These are phyloP conservation scores for Artemia sinica DNA, from an alignment of 2,888 invertebrate species.

Conservation along the genomic window DNA sequence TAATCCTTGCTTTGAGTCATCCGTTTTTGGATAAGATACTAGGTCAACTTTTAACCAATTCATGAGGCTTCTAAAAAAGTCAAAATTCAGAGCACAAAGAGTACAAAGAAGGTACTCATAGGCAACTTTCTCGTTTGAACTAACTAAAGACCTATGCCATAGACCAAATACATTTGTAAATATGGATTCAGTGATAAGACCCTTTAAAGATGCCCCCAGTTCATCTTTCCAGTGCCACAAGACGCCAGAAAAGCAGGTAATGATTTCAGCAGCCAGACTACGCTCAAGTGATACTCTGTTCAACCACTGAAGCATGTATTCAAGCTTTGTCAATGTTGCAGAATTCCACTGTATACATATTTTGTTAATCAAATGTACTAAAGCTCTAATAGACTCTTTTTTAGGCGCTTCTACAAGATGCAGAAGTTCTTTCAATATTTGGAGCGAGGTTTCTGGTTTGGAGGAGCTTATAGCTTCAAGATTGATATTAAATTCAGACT, in stretches of 20 bases:
- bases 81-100: background rate
- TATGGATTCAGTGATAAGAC: background rate
- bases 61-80: background rate
- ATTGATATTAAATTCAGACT: background rate
- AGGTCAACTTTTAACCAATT: constrained; percentile 7
- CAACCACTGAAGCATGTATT: constrained; percentile 2
- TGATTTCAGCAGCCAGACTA: constrained; percentile 24
- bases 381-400: background rate
- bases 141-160: background rate
- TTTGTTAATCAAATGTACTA: background rate
- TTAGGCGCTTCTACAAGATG: background rate
- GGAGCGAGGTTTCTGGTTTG: background rate
- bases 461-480: background rate
- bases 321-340: background rate
- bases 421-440: background rate
- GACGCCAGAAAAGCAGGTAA: constrained; percentile 33
- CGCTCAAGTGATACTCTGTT: background rate
- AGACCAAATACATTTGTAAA: background rate
- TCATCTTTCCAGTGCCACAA: constrained; percentile 30
- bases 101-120: constrained; percentile 13
- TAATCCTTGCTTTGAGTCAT: constrained; percentile 6
- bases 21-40: background rate
- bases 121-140: constrained; percentile 8
- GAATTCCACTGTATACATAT: background rate
- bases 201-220: constrained; percentile 39